Conservation (phyloP, 1,140 invertebrate species). For the Drosophila lacteicornis region DNA sequence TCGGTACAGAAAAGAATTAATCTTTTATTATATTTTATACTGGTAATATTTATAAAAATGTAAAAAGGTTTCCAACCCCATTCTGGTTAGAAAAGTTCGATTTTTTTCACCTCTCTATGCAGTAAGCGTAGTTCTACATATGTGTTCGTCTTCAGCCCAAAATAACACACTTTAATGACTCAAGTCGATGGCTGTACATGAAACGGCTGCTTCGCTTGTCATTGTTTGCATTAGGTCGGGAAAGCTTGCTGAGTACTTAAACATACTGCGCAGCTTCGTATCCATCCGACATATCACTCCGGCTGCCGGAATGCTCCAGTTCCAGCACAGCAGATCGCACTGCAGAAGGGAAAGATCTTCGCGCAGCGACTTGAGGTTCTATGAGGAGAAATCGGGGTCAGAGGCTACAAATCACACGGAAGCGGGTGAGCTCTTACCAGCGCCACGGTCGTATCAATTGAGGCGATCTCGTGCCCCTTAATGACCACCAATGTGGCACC, state of each 20-base stretch:
- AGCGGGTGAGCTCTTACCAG: constrained; percentile 84
- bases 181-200: constrained; percentile 20
- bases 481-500: constrained; percentile 85
- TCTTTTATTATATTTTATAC: too few relatives aligned
- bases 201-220: constrained; percentile 5
- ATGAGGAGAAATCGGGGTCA: not conserved
- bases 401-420: not conserved
- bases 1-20: too few relatives aligned
- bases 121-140: not conserved
- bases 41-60: too few relatives aligned
- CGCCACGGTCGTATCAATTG: constrained; percentile 88
- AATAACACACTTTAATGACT: constrained; percentile 30
- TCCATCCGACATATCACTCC: constrained; percentile 79
- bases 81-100: not conserved
- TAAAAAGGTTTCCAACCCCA: not conserved
- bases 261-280: constrained; percentile 62
- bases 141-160: not conserved
- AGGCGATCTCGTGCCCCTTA: constrained; percentile 87
- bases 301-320: constrained; percentile 75
- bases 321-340: constrained; percentile 80
- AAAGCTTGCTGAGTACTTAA: constrained; percentile 66
- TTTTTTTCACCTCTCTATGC: not conserved
- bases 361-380: constrained; percentile 74
- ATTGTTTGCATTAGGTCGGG: constrained; percentile 60
- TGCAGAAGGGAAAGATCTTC: constrained; percentile 68